Percentiles rank a stretch among this genome's conserved stretches.
Conservation (phyloP, 2,113 vertebrate genomes). For the Albula goreensis region DNA sequence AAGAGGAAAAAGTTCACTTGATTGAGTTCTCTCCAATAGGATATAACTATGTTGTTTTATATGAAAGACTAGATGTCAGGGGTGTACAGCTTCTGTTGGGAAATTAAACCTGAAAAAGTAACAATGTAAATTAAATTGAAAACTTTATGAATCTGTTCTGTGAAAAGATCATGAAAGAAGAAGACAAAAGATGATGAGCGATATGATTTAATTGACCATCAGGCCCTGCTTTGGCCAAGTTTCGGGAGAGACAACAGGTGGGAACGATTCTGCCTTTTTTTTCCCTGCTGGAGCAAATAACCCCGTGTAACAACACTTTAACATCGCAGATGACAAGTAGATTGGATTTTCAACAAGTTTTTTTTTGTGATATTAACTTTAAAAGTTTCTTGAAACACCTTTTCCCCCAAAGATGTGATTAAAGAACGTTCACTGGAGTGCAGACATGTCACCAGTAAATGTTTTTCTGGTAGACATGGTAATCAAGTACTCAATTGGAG, state of each 20-base stretch:
- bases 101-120: too few species aligned
- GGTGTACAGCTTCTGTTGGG: too few species aligned
- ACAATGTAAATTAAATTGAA: too few species aligned
- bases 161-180: too few species aligned
- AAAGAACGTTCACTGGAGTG: neutral
- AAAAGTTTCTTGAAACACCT: neutral
- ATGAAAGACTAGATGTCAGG: too few species aligned
- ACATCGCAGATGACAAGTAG: neutral
- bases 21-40: too few species aligned
- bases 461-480: neutral
- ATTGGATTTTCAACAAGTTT: neutral
- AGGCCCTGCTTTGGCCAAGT: neutral
- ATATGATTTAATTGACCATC: too few species aligned
- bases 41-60: too few species aligned
- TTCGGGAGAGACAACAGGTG: neutral
- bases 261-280: neutral
- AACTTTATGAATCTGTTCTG: too few species aligned
- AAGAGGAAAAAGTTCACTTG: too few species aligned
- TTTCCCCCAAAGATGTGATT: neutral
- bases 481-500: neutral
- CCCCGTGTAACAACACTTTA: neutral
- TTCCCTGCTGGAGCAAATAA: neutral
- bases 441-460: neutral
- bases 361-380: neutral
- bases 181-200: too few species aligned